phyloP scores from a whole-genome alignment of 1,140 invertebrate species.

The Pentalonia nigronervosa region DNA sequence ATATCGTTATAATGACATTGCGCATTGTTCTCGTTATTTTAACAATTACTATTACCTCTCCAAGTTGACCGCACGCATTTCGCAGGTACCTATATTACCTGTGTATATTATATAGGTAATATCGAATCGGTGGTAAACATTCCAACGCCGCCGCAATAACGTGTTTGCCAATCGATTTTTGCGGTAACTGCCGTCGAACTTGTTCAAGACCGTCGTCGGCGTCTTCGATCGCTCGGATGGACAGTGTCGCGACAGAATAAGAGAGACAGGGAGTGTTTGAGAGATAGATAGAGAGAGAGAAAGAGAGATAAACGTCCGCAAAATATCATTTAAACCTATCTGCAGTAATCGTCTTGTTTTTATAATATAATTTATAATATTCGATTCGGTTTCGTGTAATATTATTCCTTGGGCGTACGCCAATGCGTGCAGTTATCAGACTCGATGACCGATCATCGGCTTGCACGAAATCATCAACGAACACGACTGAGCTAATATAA shows the following conservation, averaged over 20 bases:
- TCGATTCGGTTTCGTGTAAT: background rate
- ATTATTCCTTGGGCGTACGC: background rate
- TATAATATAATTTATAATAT: background rate
- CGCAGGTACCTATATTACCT: background rate
- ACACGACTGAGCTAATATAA: no score
- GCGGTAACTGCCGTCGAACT: background rate
- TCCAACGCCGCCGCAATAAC: background rate
- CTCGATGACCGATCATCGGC: background rate
- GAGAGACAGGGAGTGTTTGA: no score
- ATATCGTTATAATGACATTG: background rate
- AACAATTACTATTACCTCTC: background rate
- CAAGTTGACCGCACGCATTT: background rate
- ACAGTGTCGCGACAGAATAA: background rate
- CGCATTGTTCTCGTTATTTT: background rate
- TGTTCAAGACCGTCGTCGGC: background rate
- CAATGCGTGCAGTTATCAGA: background rate
- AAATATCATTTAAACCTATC: background rate
- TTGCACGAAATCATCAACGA: background rate
- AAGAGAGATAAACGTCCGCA: background rate
- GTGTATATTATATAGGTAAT: background rate
- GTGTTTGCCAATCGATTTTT: background rate
- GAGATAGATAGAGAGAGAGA: no score
- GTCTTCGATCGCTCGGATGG: background rate
- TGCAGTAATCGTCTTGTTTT: background rate
- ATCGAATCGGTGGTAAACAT: background rate